Base-by-base conservation (phyloP, 2,113 vertebrate species). In the Macaca mulatta region DNA sequence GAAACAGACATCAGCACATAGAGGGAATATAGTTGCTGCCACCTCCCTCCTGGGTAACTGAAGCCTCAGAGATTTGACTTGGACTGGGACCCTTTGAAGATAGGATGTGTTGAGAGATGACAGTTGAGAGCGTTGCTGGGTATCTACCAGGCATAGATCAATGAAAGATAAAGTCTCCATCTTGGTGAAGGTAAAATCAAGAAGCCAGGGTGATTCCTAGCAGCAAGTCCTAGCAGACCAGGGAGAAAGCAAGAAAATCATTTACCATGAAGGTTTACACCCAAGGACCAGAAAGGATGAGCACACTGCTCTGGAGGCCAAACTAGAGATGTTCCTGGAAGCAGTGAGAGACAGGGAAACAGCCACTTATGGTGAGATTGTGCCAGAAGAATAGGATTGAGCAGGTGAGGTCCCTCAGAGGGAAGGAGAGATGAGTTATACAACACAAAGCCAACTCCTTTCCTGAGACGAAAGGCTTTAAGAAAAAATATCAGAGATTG, bases 61-160 rank as follows among this genome's bases (percentile, higher is more conserved):
- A 52, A 70, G 25, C 35, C 45, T 90, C 27, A 8, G 25, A 50
- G 35, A 32, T 86, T n/a, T 92, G 35, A 74, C 35, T 61, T 55
- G 18, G 27, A 5, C 17, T 40, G 40, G 16, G 3, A 30, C 5
- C 12, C 13, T 70, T 67, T 17, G 74, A n/a, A 25, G 11, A 14
- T 9, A 2, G 30, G 20, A n/a, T 18, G 0, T 32, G 4, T 50
- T 12, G 1, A 22, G 35, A 81, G n/a, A 12, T 30, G 13, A 2
- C n/a, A 12, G 27, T 30, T 64, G 25, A 64, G 6, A 40, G 14
- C 9, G 6, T 16, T 32, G 2, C 23, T 52, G 43, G n/a, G 6
- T 8, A 3, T 59, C 18, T 12, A 48, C 23, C 43, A 43, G 43
- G 4, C 25, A 18, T 2, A 61, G 30, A 57, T 23, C 30, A 2